These are phyloP conservation scores for Melanchra persicariae DNA, from an alignment of 2,888 invertebrate species.

Conservation along the genomic window DNA sequence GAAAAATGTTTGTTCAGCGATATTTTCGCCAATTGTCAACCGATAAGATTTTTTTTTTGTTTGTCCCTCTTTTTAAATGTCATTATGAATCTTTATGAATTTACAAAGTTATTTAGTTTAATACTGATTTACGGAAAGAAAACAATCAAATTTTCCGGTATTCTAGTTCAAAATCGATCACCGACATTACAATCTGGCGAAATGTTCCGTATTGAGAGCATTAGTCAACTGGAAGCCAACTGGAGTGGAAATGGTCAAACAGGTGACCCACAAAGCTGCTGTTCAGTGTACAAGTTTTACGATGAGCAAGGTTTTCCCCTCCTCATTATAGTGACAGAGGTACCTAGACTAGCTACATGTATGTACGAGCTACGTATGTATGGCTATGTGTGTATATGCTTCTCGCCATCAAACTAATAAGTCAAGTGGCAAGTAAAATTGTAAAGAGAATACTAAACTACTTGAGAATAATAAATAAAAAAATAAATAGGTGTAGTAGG, in stretches of 20 bases:
- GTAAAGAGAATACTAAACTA: too few relatives aligned
- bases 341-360: constrained; percentile 8
- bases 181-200: constrained; percentile 34
- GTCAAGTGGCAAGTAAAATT: too few relatives aligned
- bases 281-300: constrained; percentile 45
- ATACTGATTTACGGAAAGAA: background rate
- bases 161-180: constrained; percentile 16
- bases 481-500: too few relatives aligned
- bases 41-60: too few relatives aligned
- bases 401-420: too few relatives aligned
- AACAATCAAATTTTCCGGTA: background rate
- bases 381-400: too few relatives aligned
- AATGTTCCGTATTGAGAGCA: constrained; percentile 52
- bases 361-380: background rate
- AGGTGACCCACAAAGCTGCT: constrained; percentile 64
- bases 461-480: too few relatives aligned
- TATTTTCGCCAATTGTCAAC: too few relatives aligned
- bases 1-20: too few relatives aligned
- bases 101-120: too few relatives aligned
- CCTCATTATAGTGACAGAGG: constrained; percentile 11
- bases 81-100: too few relatives aligned
- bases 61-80: background rate
- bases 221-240: constrained; percentile 45
- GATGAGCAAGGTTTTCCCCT: constrained; percentile 29
- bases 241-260: constrained; percentile 66